Percentiles rank a stretch among this genome's conserved stretches.
Evolutionary conservation across 2,888 invertebrate genomes (phyloP).

Genomic region (Girardia tigrina): DNA sequence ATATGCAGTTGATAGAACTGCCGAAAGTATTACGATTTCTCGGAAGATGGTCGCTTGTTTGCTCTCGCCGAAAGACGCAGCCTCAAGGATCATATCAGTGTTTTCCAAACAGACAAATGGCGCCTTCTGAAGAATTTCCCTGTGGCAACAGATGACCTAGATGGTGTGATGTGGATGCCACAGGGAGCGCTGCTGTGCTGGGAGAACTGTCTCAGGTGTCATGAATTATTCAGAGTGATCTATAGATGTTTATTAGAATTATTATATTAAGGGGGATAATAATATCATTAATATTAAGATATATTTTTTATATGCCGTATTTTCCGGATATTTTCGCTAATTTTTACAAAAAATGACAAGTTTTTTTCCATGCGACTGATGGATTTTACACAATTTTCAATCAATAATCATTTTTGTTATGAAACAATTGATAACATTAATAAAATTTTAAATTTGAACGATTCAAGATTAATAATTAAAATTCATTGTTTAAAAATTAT

Average conservation of each 20-base stretch:
- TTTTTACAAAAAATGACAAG: too few relatives aligned
- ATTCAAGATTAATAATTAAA: too few relatives aligned
- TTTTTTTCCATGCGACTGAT: too few relatives aligned
- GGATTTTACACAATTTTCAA: too few relatives aligned
- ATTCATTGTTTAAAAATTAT: too few relatives aligned
- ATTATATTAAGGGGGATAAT: too few relatives aligned
- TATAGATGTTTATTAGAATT: too few relatives aligned
- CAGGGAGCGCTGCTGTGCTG: conserved; percentile 39
- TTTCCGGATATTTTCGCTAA: too few relatives aligned
- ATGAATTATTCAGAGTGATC: too few relatives aligned
- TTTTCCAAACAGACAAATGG: conserved; percentile 41
- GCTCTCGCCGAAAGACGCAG: conserved; percentile 51
- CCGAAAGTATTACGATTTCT: conserved; percentile 41
- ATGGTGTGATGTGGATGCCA: conserved; percentile 50
- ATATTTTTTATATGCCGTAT: too few relatives aligned
- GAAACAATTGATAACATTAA: background rate
- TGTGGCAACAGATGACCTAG: conserved; percentile 48
- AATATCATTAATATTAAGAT: too few relatives aligned
- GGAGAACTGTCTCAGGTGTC: background rate
- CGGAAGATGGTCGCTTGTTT: conserved; percentile 48
- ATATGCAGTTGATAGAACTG: background rate
- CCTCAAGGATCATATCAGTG: conserved; percentile 50
- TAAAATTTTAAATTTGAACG: background rate
- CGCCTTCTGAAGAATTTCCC: conserved; percentile 46
- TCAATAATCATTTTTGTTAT: background rate